Base-by-base conservation (phyloP, 2,888 invertebrate species). In the Tachystola acroxantha region DNA sequence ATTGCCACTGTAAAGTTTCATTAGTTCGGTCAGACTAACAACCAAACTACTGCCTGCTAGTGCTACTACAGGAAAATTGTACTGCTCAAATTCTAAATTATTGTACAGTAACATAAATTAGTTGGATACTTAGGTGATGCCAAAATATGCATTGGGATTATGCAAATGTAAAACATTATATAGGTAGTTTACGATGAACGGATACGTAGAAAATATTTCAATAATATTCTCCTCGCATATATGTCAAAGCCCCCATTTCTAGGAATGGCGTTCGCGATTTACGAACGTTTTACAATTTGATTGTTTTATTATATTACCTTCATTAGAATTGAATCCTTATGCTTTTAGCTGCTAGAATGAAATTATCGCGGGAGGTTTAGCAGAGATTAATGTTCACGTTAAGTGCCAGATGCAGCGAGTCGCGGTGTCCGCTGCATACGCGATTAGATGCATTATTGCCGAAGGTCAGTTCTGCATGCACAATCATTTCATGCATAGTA, bases 181-280 rank as follows among this genome's bases (percentile, higher is more conserved):
- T n/a, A n/a, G n/a, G n/a, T n/a, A n/a, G n/a, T n/a, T n/a, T n/a
- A n/a, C n/a, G n/a, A n/a, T n/a, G n/a, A n/a, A n/a, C n/a, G n/a
- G n/a, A n/a, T n/a, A n/a, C n/a, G n/a, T n/a, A n/a, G n/a, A n/a
- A n/a, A n/a, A n/a, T n/a, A n/a, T n/a, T n/a, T n/a, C 3, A 20
- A 9, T 20, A 3, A 20, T 6, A 20, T 20, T 20, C 58, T 42
- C 42, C 48, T 57, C 73, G 66, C 67, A 72, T 64, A 48, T 56
- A 44, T 34, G 36, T 42, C 58, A 60, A 53, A 57, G 62, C n/a
- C n/a, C 50, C 57, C 57, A 67, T 56, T 76, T 75, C 79, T 68
- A 46, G 58, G 82, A 76, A 81, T 58, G 59, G 70, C 80, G 80
- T 84, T 82, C 78, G 71, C 77, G 64, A 59, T 57, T 64, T 60